Conservation (phyloP, 2,888 invertebrate species). For the Nomada lathburiana region DNA sequence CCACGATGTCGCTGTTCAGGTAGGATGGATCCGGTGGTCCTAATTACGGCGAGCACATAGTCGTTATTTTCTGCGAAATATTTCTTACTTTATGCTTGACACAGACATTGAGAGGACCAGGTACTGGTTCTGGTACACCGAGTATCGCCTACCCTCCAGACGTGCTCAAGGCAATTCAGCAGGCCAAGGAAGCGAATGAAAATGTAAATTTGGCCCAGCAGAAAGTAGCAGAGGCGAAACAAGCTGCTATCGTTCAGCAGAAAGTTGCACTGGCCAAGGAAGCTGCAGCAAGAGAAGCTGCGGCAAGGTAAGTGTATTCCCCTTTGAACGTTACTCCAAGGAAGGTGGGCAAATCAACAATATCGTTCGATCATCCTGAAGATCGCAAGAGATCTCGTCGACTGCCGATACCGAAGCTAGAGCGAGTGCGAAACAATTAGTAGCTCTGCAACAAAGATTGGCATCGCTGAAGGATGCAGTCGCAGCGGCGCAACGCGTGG, state of each 20-base stretch:
- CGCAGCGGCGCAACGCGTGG: conserved; percentile 90
- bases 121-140: conserved; percentile 75
- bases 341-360: too few relatives aligned
- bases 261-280: conserved; percentile 91
- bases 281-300: conserved; percentile 86
- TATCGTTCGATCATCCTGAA: conserved; percentile 40
- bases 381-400: conserved; percentile 81
- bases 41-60: neutral
- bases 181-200: conserved; percentile 90
- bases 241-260: conserved; percentile 90
- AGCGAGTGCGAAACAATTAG: conserved; percentile 87
- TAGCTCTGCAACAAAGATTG: conserved; percentile 88
- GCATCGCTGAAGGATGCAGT: conserved; percentile 90
- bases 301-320: conserved; percentile 73
- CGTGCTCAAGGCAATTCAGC: conserved; percentile 90
- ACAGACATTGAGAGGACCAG: conserved; percentile 77
- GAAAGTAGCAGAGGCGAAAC: conserved; percentile 90
- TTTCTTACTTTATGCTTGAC: neutral
- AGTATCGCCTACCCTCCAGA: conserved; percentile 87
- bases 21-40: conserved; percentile 44
- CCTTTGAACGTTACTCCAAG: neutral
- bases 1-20: conserved; percentile 82
- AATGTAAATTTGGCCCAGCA: conserved; percentile 90
- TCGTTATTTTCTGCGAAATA: too few relatives aligned
- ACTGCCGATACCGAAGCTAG: conserved; percentile 80